Evolutionary conservation across 2,797 vertebrate species (phyloP).

Genomic region (Coranthus polyacanthus): DNA sequence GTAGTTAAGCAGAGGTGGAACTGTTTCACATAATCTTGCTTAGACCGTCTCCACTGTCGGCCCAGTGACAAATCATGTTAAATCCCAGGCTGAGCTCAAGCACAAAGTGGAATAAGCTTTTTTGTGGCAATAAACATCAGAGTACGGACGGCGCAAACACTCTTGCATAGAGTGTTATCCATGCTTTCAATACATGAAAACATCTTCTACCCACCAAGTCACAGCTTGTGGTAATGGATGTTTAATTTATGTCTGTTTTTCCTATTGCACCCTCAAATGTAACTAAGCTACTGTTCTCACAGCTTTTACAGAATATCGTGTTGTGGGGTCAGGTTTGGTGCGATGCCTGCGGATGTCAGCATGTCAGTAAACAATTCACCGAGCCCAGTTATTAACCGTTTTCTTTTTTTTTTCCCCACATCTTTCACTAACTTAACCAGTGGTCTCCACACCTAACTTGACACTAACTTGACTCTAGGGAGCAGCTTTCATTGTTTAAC

Average conservation of each 20-base stretch:
- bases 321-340: slow-evolving; percentile 39
- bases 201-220: slow-evolving; percentile 56
- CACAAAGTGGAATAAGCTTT: slow-evolving; percentile 77
- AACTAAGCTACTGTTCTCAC: slow-evolving; percentile 32
- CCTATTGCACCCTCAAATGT: slow-evolving; percentile 24
- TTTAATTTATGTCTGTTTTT: slow-evolving; percentile 60
- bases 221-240: slow-evolving; percentile 67
- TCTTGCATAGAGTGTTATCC: slow-evolving; percentile 69
- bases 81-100: slow-evolving; percentile 82
- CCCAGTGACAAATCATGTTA: slow-evolving; percentile 85
- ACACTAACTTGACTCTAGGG: slow-evolving; percentile 70
- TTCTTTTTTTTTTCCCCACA: slow-evolving; percentile 4
- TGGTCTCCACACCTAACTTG: slow-evolving; percentile 59
- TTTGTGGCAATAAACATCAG: slow-evolving; percentile 72
- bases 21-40: slow-evolving; percentile 86
- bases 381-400: slow-evolving; percentile 11
- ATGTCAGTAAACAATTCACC: slow-evolving; percentile 65
- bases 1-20: slow-evolving; percentile 87
- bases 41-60: slow-evolving; percentile 79
- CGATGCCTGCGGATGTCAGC: slow-evolving; percentile 45
- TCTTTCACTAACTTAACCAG: slow-evolving; percentile 47
- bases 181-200: slow-evolving; percentile 54
- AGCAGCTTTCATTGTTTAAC: slow-evolving; percentile 72
- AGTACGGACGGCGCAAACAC: slow-evolving; percentile 62
- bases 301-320: slow-evolving; percentile 22